Conservation (phyloP, 2,888 invertebrate genomes). For the Tolmerus cingulatus region DNA sequence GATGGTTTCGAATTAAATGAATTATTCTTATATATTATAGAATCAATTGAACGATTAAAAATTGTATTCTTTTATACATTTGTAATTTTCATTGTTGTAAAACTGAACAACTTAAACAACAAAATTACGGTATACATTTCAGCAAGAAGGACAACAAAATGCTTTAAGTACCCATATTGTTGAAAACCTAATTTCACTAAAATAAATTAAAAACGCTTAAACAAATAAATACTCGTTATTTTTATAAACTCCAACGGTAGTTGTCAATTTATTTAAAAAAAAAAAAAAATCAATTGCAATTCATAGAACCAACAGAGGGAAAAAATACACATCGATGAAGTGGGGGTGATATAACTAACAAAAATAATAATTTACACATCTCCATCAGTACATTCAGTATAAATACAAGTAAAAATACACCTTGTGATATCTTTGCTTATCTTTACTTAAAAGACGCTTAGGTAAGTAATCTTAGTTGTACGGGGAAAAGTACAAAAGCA, state of each 20-base stretch:
- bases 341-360: background rate
- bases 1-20: background rate
- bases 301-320: background rate
- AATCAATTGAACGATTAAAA: background rate
- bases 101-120: background rate
- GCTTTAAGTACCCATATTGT: too few relatives aligned
- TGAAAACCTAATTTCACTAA: too few relatives aligned
- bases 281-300: background rate
- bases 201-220: background rate
- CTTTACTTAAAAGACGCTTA: background rate
- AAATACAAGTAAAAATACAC: background rate
- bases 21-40: background rate
- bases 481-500: background rate
- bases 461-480: background rate
- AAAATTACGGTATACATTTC: too few relatives aligned
- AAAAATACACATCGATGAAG: background rate
- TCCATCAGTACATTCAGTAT: conserved; percentile 3
- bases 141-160: too few relatives aligned
- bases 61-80: background rate
- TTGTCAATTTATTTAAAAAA: conserved; percentile 5
- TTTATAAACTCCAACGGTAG: background rate
- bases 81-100: background rate
- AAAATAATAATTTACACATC: conserved; percentile 18
- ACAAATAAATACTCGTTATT: background rate
- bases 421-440: background rate